Evolutionary conservation across 2,113 vertebrate genomes (phyloP).

Genomic region (Columbina picui): DNA sequence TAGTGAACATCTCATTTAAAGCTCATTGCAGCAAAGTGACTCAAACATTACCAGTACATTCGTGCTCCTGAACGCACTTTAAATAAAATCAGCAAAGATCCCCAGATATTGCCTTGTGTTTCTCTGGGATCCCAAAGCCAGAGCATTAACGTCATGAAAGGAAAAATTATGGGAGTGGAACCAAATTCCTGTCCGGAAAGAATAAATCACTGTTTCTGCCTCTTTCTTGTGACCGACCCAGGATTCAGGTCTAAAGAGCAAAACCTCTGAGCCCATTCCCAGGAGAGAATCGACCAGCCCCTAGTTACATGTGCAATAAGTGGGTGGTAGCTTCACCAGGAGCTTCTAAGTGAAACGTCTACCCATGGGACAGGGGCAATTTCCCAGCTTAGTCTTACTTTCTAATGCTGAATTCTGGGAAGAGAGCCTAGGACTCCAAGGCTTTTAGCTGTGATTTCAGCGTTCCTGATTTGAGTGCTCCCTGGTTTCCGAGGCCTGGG

Average conservation of each 20-base stretch:
- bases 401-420: neutral
- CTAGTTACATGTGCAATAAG: neutral
- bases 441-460: neutral
- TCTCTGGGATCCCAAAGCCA: neutral
- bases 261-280: neutral
- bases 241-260: neutral
- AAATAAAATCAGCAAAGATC: neutral
- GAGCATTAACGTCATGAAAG: neutral
- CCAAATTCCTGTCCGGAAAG: neutral
- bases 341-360: neutral
- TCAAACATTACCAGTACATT: neutral
- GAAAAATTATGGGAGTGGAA: neutral
- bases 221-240: neutral
- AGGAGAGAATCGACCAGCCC: neutral
- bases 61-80: constrained; percentile 25
- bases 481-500: neutral
- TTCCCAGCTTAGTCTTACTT: neutral
- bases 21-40: neutral
- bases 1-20: neutral
- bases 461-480: accelerated
- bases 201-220: neutral
- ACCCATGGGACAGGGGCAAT: neutral
- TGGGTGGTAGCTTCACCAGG: neutral
- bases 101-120: neutral
- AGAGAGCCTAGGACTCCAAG: neutral